These are phyloP conservation scores for Catocala nupta DNA, from an alignment of 2,888 invertebrate species.

Conservation along the genomic window DNA sequence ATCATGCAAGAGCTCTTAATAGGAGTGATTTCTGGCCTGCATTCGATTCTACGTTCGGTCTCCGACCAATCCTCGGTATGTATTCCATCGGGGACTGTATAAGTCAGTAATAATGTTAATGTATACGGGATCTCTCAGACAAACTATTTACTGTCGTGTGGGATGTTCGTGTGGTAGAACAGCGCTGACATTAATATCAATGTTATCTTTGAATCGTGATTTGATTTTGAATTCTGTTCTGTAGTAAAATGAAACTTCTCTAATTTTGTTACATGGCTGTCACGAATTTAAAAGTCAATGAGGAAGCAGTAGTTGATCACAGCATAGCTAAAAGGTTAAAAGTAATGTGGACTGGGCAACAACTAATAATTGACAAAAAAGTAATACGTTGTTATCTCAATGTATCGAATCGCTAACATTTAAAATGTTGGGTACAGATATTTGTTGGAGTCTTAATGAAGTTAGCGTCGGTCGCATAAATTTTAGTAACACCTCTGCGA, in stretches of 20 bases:
- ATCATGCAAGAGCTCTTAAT: conserved; percentile 12
- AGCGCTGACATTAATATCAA: conserved; percentile 7
- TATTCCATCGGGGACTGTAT: conserved; percentile 8
- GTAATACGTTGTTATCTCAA: too few species aligned
- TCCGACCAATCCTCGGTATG: conserved; percentile 11
- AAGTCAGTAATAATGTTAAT: conserved; percentile 15
- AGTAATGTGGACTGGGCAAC: too few species aligned
- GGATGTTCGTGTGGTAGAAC: not conserved
- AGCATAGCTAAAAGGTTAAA: too few species aligned
- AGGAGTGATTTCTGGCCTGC: conserved; percentile 1
- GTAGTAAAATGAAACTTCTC: conserved; percentile 2
- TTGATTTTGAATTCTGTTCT: not conserved
- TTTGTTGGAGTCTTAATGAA: too few species aligned
- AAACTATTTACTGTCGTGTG: conserved; percentile 11
- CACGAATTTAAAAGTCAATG: not conserved
- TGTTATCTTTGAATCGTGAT: not conserved
- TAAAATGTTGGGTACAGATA: too few species aligned
- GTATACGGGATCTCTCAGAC: conserved; percentile 11
- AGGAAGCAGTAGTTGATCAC: too few species aligned
- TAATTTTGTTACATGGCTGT: not conserved
- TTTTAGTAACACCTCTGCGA: too few species aligned
- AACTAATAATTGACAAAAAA: too few species aligned
- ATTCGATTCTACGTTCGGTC: conserved; percentile 11
- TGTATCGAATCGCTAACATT: too few species aligned
- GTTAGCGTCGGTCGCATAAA: too few species aligned